phyloP scores from a whole-genome alignment of 2,797 vertebrate genomes.

The Sciurus carolinensis region DNA sequence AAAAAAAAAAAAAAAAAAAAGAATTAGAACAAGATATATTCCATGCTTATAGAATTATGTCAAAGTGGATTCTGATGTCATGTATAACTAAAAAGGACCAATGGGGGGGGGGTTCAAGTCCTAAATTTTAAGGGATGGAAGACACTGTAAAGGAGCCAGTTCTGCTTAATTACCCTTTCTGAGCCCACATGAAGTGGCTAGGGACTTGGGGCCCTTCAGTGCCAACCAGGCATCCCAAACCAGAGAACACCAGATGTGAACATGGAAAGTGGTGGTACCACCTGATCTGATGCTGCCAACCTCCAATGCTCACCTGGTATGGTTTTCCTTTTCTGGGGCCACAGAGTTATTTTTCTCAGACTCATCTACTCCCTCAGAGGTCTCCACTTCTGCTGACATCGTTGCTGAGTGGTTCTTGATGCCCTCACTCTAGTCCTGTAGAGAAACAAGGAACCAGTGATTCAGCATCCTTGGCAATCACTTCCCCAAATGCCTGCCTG shows the following conservation, averaged over 20 bases:
- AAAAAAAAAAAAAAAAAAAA: too few species aligned
- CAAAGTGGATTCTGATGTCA: too few species aligned
- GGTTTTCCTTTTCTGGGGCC: slow-evolving; percentile 72
- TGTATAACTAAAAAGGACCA: too few species aligned
- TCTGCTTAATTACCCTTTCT: slow-evolving; percentile 16
- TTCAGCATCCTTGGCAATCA: neutral
- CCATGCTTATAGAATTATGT: too few species aligned
- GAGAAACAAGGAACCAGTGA: slow-evolving; percentile 58
- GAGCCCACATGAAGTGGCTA: neutral
- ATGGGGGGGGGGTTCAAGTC: neutral
- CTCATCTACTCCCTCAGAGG: slow-evolving; percentile 80
- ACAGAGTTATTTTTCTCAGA: slow-evolving; percentile 72
- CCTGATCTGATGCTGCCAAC: neutral
- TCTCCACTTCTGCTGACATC: slow-evolving; percentile 85
- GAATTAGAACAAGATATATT: too few species aligned
- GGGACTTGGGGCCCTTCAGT: neutral
- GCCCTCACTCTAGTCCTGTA: slow-evolving; percentile 64
- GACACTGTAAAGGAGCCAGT: neutral
- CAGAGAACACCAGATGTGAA: neutral
- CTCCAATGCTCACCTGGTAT: slow-evolving; percentile 82
- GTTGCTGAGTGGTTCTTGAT: neutral
- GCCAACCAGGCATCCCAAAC: neutral
- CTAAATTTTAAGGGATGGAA: neutral
- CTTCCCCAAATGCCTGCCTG: neutral
- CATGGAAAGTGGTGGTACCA: neutral